Percentiles rank a stretch among this genome's conserved stretches.
Evolutionary conservation across 2,113 vertebrate species (phyloP).

Genomic region (Oophaga pumilio): DNA sequence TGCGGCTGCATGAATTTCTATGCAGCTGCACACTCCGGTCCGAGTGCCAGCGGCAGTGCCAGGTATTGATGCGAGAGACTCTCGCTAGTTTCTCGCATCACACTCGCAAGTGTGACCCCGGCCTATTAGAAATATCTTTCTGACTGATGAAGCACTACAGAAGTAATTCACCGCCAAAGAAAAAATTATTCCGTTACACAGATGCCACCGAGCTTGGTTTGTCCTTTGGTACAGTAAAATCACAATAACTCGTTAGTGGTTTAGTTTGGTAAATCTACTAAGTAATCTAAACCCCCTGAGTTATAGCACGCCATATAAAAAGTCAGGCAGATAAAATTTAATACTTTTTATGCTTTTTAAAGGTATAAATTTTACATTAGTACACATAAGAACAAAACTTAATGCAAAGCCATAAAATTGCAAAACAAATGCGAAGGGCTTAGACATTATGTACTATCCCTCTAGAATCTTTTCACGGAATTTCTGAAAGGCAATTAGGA

Average conservation of each 20-base stretch:
- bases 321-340: background rate
- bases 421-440: background rate
- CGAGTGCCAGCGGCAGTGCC: too few species aligned
- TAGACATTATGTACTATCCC: background rate
- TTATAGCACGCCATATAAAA: background rate
- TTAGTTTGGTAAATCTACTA: background rate
- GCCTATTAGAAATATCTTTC: background rate
- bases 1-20: too few species aligned
- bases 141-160: background rate
- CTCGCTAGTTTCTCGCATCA: too few species aligned
- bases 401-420: conserved; percentile 13
- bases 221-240: background rate
- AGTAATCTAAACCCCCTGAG: background rate
- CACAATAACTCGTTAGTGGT: background rate
- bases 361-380: background rate
- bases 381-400: background rate
- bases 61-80: too few species aligned
- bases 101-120: too few species aligned
- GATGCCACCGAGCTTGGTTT: background rate
- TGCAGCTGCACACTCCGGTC: too few species aligned
- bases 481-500: background rate
- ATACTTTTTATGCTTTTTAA: background rate
- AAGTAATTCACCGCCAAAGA: background rate
- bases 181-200: background rate
- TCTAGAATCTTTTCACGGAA: background rate